Conservation (phyloP, 2,888 invertebrate species). For the Erebia aethiops region DNA sequence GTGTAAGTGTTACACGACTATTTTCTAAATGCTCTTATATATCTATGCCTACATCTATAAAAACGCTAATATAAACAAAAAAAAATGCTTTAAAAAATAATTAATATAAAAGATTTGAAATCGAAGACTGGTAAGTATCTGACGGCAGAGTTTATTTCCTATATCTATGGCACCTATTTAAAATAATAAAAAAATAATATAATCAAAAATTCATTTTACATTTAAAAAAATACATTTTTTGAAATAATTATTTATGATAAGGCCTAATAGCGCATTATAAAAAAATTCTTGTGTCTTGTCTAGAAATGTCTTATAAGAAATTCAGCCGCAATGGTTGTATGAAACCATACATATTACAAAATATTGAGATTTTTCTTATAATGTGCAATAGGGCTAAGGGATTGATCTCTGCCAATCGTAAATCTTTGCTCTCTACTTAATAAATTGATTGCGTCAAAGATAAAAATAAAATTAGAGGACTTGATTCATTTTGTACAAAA, state of each 20-base stretch:
- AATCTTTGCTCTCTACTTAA: neutral
- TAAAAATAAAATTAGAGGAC: neutral
- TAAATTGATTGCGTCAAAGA: neutral
- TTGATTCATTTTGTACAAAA: neutral
- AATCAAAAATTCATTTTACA: neutral
- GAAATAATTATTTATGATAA: no score
- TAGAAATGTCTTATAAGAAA: no score
- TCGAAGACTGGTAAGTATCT: conserved; percentile 14
- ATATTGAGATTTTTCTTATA: no score
- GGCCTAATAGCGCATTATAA: no score
- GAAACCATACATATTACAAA: no score
- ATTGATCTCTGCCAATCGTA: no score
- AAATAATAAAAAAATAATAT: neutral
- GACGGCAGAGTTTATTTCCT: neutral
- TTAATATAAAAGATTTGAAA: neutral
- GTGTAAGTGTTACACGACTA: neutral
- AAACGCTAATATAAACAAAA: neutral
- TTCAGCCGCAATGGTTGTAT: no score
- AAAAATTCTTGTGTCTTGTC: no score
- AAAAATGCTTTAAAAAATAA: neutral
- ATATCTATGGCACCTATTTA: conserved; percentile 10
- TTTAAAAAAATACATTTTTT: no score
- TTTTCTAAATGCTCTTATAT: neutral
- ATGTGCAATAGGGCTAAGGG: no score
- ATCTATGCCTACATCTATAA: neutral